Evolutionary conservation across 2,797 vertebrate genomes (phyloP).

Genomic region (Neosalanx taihuensis): DNA sequence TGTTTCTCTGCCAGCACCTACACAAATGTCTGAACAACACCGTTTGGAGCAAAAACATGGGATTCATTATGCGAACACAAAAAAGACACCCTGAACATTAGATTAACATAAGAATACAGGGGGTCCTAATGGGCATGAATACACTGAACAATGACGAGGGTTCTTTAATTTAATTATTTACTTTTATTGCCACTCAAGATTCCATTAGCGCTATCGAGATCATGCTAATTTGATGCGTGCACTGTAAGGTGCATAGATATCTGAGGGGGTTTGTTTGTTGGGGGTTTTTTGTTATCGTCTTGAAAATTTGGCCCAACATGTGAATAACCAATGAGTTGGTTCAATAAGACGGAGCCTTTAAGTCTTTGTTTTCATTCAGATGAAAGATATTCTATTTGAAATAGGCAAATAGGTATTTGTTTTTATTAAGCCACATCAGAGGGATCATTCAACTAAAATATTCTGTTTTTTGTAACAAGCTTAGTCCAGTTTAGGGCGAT

Average conservation of each 20-base stretch:
- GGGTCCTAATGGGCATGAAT: constrained; percentile 65
- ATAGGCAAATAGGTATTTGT: constrained; percentile 66
- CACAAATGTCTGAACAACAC: constrained; percentile 71
- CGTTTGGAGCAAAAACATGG: constrained; percentile 64
- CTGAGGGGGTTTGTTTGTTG: constrained; percentile 59
- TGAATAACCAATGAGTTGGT: constrained; percentile 66
- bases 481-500: background rate
- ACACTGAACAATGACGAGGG: constrained; percentile 63
- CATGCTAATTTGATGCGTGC: constrained; percentile 66
- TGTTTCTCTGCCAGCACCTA: constrained; percentile 75
- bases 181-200: constrained; percentile 74
- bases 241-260: constrained; percentile 72
- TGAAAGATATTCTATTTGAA: constrained; percentile 71
- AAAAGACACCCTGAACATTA: constrained; percentile 58
- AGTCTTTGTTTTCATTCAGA: constrained; percentile 73
- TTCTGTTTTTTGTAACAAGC: constrained; percentile 45
- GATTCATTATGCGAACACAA: constrained; percentile 67
- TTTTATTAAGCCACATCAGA: constrained; percentile 73
- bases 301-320: constrained; percentile 70
- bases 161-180: constrained; percentile 72
- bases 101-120: constrained; percentile 77
- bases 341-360: constrained; percentile 67
- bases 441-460: constrained; percentile 74
- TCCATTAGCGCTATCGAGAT: constrained; percentile 73
- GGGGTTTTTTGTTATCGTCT: constrained; percentile 61